Evolutionary conservation across 2,797 vertebrate species (phyloP), one percentile per base, ranked within the genome.

Genomic region (Clamator glandarius): DNA sequence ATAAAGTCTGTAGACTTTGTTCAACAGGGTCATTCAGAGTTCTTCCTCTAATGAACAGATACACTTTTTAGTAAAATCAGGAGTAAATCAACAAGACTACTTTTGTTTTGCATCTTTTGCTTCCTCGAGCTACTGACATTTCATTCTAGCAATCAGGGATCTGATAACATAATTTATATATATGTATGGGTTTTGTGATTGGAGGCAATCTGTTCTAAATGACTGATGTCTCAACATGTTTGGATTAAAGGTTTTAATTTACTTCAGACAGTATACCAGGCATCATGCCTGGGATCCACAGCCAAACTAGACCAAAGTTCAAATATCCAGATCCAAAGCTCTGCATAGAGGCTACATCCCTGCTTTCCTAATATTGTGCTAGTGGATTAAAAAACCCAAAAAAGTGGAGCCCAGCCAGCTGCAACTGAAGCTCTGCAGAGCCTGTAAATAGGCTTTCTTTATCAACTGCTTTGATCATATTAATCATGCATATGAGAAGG

Each of bases 401-500:
- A 9, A 35, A 1, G 12, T 69, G 63, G 64, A 94, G 11, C 67
- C 23, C 78, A 88, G 62, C 15, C 73, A 93, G 52, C 84, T 93
- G 83, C 42, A 90, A 87, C 25, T 64, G 68, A 88, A 81, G 42
- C 33, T 82, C 81, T 79, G 50, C 68, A 93, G 23, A 80, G 82
- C 29, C 63, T 79, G 50, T 66, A 91, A 92, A 91, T 2, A 90
- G 25, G 54, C 3, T 25, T 62, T 61, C 84, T 95, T 87, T 58
- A 79, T 91, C 72, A 91, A 72, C 29, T 68, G 62, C 17, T 66
- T 70, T 51, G 33, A 91, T 92, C 61, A 35, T 35, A 66, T 59
- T 77, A 78, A 82, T 72, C 91, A 80, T 36, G 89, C 93, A 33
- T 90, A 84, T 84, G 70, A 88, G 83, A 89, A 55, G 12, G 68